phyloP scores from a whole-genome alignment of 2,113 vertebrate genomes.

The Psammodynastes pulverulentus region DNA sequence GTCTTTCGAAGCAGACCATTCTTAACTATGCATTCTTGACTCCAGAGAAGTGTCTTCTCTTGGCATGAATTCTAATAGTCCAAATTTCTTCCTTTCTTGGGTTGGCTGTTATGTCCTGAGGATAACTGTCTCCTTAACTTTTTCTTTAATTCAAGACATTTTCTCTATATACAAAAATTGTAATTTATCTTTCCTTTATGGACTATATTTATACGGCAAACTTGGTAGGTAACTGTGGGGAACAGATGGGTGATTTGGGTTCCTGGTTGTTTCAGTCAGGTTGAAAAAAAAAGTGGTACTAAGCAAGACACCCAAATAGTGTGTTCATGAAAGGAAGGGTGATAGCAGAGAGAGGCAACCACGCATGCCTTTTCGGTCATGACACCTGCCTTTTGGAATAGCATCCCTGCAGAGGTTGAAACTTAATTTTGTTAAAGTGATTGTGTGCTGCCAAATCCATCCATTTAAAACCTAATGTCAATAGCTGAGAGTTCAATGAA shows the following conservation, averaged over 20 bases:
- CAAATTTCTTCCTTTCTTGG: neutral
- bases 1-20: neutral
- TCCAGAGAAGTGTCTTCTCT: neutral
- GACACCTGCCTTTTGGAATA: neutral
- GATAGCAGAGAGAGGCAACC: neutral
- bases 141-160: neutral
- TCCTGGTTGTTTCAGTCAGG: neutral
- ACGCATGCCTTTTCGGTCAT: neutral
- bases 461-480: neutral
- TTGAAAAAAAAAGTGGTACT: neutral
- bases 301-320: neutral
- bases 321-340: neutral
- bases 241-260: neutral
- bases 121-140: neutral
- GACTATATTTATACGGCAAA: neutral
- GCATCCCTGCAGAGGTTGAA: neutral
- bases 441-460: neutral
- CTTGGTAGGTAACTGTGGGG: neutral
- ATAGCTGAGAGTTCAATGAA: neutral
- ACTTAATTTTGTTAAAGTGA: neutral
- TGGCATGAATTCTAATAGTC: neutral
- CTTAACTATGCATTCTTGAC: neutral
- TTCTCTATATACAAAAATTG: neutral
- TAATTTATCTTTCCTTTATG: neutral
- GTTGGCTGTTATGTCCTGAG: neutral